Percentiles rank a stretch among this genome's conserved stretches.
Evolutionary conservation across 2,113 vertebrate genomes (phyloP).

Genomic region (Ciconia stormi): DNA sequence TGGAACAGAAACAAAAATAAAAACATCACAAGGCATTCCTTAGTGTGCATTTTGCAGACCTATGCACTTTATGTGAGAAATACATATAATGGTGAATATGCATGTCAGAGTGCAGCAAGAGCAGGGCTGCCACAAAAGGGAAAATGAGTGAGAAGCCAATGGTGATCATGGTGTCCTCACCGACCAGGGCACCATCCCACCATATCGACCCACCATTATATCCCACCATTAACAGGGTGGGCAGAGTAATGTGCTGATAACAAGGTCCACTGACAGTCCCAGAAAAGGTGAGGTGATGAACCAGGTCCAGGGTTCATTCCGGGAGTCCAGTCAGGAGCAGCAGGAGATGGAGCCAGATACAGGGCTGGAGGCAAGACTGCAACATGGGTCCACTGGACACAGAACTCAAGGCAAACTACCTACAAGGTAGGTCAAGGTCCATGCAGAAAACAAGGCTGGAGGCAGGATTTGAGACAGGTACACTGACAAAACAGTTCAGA

Average conservation of each 20-base stretch:
- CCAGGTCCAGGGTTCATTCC: not conserved
- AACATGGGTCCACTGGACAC: not conserved
- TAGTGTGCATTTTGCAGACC: not conserved
- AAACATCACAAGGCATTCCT: not conserved
- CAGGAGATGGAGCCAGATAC: not conserved
- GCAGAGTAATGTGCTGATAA: not conserved
- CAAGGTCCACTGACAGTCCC: not conserved
- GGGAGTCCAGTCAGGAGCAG: not conserved
- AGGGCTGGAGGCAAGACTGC: not conserved
- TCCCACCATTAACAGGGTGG: not conserved
- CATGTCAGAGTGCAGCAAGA: not conserved
- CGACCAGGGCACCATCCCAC: not conserved
- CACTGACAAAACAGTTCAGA: not conserved
- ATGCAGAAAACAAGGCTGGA: not conserved
- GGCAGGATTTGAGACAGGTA: not conserved
- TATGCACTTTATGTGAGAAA: not conserved
- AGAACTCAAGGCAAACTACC: not conserved
- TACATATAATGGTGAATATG: not conserved
- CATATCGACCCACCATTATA: too few relatives aligned
- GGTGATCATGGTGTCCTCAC: not conserved
- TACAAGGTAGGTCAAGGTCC: not conserved
- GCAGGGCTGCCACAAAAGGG: not conserved
- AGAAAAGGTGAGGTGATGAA: not conserved
- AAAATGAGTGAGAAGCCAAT: not conserved
- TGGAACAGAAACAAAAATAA: not conserved